Base-by-base conservation (phyloP, 2,888 invertebrate species). In the Papilio gigon region DNA sequence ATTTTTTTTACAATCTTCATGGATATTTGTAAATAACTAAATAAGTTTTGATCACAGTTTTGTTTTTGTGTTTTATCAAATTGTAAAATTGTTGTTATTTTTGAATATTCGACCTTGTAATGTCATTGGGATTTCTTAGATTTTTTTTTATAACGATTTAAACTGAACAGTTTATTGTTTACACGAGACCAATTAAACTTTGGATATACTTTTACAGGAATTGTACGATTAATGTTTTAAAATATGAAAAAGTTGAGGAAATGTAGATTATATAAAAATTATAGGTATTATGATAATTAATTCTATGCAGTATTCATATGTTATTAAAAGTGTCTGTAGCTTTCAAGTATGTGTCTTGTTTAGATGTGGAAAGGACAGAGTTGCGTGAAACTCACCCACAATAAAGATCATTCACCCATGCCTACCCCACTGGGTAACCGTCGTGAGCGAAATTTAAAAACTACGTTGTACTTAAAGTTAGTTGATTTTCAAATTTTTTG, bases 111-210 rank as follows among this genome's bases (percentile, higher is more conserved):
- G 9, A 44, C 9, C 8, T 42, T 14, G 1, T 6, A 30, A 30
- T 2, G 27, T 50, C n/a, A 11, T 2, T 27, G 8, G 30, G 12
- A 17, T 14, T 27, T 53, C n/a, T 30, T 56, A 27, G n/a, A 25
- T 53, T 53, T 53, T 53, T 53, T 53, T 53, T 53, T 25, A 53
- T 27, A 53, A 14, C n/a, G n/a, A 27, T 25, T 27, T 53, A 8
- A n/a, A n/a, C 9, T 35, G 9, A 35, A 22, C 22, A 4, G 0
- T 47, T 20, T 20, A 8, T 27, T 53, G 14, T 14, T 27, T 50
- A n/a, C 27, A 14, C 27, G n/a, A 50, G 53, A 56, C 30, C n/a
- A 17, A 37, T 14, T 1, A 56, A 53, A 56, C 1, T 17, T 30
- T 56, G 9, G 8, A n/a, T 56, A 56, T 6, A n/a, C 9, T 9